phyloP scores from a whole-genome alignment of 2,888 invertebrate species.

The Sphaerophoria rueppellii region DNA sequence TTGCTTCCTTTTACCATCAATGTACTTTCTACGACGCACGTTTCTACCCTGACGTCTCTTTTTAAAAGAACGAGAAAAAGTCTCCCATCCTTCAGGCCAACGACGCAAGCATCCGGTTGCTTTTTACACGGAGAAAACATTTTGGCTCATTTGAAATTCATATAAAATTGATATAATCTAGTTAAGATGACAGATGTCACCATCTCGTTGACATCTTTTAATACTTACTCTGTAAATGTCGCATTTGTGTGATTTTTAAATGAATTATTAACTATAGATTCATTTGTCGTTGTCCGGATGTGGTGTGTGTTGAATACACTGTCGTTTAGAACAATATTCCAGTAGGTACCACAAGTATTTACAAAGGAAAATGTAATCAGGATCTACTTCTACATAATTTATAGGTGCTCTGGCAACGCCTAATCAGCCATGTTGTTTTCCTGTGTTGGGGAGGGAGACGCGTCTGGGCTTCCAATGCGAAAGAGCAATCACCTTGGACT shows the following conservation, averaged over 20 bases:
- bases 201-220: not conserved
- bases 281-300: constrained; percentile 55
- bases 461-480: not conserved
- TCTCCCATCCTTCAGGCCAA: not conserved
- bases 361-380: constrained; percentile 26
- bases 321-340: constrained; percentile 46
- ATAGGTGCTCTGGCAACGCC: not conserved
- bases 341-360: constrained; percentile 17
- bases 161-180: constrained; percentile 38
- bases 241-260: constrained; percentile 57
- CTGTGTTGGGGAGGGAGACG: not conserved
- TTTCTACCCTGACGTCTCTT: too few relatives aligned
- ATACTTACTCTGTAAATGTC: constrained; percentile 64
- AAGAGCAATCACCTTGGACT: too few relatives aligned
- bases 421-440: constrained; percentile 27
- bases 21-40: too few relatives aligned
- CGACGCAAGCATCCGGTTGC: constrained; percentile 2
- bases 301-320: constrained; percentile 49
- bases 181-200: constrained; percentile 18
- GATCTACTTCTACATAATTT: constrained; percentile 12
- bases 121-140: not conserved
- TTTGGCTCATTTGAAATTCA: not conserved
- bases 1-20: not conserved
- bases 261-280: constrained; percentile 55
- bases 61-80: too few relatives aligned